Evolutionary conservation across 2,113 vertebrate genomes (phyloP), one percentile per base, ranked within the genome.

Genomic region (Chamaea fasciata): DNA sequence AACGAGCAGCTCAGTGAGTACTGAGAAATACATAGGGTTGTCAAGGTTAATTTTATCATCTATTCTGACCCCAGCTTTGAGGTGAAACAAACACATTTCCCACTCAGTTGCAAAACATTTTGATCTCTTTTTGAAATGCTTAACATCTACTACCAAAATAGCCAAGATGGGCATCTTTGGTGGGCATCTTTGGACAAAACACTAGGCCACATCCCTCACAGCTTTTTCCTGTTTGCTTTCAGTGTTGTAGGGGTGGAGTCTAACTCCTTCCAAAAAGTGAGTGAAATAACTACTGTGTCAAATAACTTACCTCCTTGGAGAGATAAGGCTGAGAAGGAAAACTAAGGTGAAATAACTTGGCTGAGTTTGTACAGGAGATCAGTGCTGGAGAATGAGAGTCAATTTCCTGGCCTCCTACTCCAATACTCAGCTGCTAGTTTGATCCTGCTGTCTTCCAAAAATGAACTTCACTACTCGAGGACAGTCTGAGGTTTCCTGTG

Each of bases 311-410:
- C 18, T 63, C 35, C 52, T 70, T 39, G 16, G 81, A 71, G n/a
- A 85, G 18, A 31, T 75, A 91, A 59, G 12, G 22, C 37, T 75
- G 64, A 64, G 57, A 89, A 67, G 52, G 15, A 91, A 82, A 95
- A 70, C 22, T 60, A 41, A 39, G 19, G 30, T 52, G 35, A 92
- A 96, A 69, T 74, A 83, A 50, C 41, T 60, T 82, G 24, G 11
- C 39, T 83, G 60, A 13, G 30, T 74, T 91, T 77, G 23, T 53
- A 83, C 18, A 80, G 50, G 8, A 74, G 33, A 42, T 50, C 22
- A 47, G 35, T 2, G 3, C 0, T 75, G 50, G 33, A 80, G 47
- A 69, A 57, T 6, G 11, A 89, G 74, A 55, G 31, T 5, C 3
- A 7, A 59, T 59, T 85, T 87, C 41, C 63, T 8, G 3, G 56